phyloP scores from a whole-genome alignment of 1,140 invertebrate genomes.

The Lysiphlebus fabarum region DNA sequence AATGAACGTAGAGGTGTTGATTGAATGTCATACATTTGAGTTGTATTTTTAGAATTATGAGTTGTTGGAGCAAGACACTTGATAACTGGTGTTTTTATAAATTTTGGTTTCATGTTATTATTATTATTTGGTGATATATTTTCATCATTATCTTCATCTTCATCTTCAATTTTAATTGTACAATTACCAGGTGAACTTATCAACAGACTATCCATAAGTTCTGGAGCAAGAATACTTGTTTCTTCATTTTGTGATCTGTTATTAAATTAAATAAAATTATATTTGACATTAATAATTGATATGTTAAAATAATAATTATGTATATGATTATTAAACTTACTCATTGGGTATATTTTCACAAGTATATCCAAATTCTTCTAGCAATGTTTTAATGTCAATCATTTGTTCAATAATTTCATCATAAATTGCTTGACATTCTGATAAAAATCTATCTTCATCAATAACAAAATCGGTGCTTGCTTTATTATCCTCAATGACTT shows the following conservation, averaged over 20 bases:
- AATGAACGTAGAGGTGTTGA: too few relatives aligned
- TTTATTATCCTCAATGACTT: conserved; percentile 3
- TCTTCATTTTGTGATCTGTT: neutral
- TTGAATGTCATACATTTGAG: too few relatives aligned
- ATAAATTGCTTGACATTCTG: conserved; percentile 5
- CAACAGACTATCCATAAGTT: neutral
- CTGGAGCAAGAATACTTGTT: conserved; percentile 1
- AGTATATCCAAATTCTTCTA: conserved; percentile 8
- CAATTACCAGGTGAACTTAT: neutral
- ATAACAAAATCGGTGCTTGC: neutral
- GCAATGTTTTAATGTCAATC: neutral
- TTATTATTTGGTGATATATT: neutral
- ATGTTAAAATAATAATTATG: neutral
- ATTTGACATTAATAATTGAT: neutral
- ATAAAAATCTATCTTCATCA: neutral
- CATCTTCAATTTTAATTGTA: neutral
- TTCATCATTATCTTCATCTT: neutral
- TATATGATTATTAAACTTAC: neutral
- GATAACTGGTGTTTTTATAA: conserved; percentile 8
- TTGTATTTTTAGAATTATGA: too few relatives aligned
- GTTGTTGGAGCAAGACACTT: neutral
- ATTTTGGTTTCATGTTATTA: neutral
- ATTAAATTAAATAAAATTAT: neutral
- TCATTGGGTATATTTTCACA: neutral
- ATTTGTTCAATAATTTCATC: neutral